phyloP scores from a whole-genome alignment of 1,140 invertebrate species.

The Homalodisca vitripennis region DNA sequence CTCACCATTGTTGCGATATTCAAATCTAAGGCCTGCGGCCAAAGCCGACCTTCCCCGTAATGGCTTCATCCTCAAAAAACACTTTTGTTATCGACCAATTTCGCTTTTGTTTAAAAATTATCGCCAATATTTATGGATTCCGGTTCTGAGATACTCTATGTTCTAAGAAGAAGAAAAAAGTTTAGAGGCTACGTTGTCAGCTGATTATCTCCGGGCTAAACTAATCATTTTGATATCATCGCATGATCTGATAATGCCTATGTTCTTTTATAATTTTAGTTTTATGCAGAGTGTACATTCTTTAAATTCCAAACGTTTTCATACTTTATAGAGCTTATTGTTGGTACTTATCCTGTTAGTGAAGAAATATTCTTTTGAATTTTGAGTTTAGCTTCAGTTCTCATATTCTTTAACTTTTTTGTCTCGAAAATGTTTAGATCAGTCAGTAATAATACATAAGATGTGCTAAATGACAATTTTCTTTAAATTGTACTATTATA shows the following conservation, averaged over 20 bases:
- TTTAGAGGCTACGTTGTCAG: neutral
- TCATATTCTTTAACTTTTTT: no score
- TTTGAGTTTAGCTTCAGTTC: no score
- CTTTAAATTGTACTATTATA: no score
- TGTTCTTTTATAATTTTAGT: no score
- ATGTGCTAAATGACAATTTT: no score
- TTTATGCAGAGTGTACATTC: no score
- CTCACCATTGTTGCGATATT: conserved; percentile 20
- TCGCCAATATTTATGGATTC: conserved; percentile 10
- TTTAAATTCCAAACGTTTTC: no score
- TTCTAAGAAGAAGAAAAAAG: neutral
- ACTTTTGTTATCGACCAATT: conserved; percentile 13
- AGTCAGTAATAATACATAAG: no score
- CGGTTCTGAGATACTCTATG: neutral
- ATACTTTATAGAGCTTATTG: no score
- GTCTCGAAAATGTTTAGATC: no score
- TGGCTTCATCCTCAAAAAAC: conserved; percentile 24
- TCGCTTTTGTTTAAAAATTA: conserved; percentile 9
- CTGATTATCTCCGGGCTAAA: neutral
- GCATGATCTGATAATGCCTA: neutral
- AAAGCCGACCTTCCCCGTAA: neutral
- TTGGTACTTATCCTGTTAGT: no score
- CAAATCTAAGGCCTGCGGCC: conserved; percentile 4
- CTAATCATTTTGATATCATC: conserved; percentile 10
- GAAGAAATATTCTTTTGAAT: no score